A percentile compares a stretch with the other conserved stretches of the same genome.
Conservation (phyloP, 1,140 invertebrate species). For the Vanessa tameamea region DNA sequence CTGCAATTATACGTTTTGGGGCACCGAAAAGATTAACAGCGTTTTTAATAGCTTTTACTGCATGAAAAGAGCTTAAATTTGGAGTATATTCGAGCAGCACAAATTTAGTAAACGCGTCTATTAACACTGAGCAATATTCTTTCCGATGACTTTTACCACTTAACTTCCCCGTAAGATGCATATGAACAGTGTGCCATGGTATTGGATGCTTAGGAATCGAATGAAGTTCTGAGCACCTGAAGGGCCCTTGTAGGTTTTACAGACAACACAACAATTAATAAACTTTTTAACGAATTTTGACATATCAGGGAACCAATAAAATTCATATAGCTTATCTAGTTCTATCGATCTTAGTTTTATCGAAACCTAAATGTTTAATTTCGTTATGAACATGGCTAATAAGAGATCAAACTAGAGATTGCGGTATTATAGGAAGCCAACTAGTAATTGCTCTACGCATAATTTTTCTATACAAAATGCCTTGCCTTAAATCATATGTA, state of each 20-base stretch:
- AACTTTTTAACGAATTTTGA: not conserved
- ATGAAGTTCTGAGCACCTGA: not conserved
- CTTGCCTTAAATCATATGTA: slow-evolving; percentile 8
- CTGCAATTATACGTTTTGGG: slow-evolving; percentile 40
- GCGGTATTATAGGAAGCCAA: slow-evolving; percentile 5
- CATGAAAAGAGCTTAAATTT: not conserved
- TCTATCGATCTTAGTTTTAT: too few relatives aligned
- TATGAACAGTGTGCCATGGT: slow-evolving; percentile 1
- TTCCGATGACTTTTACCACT: not conserved
- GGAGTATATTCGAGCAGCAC: not conserved
- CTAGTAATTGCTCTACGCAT: slow-evolving; percentile 5
- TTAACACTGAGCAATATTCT: not conserved
- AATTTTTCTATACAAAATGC: slow-evolving; percentile 11
- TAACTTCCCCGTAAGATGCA: not conserved
- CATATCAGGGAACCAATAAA: slow-evolving; percentile 1
- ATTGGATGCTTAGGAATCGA: not conserved
- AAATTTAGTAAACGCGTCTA: not conserved
- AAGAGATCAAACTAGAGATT: slow-evolving; percentile 1
- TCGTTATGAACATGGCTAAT: not conserved
- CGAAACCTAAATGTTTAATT: slow-evolving; percentile 13
- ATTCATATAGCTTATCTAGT: slow-evolving; percentile 10
- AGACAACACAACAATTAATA: not conserved
- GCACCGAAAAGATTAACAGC: slow-evolving; percentile 39
- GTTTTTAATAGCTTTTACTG: not conserved
- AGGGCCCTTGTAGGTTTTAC: not conserved